phyloP scores from a whole-genome alignment of 2,113 vertebrate genomes.

The Chauna torquata region DNA sequence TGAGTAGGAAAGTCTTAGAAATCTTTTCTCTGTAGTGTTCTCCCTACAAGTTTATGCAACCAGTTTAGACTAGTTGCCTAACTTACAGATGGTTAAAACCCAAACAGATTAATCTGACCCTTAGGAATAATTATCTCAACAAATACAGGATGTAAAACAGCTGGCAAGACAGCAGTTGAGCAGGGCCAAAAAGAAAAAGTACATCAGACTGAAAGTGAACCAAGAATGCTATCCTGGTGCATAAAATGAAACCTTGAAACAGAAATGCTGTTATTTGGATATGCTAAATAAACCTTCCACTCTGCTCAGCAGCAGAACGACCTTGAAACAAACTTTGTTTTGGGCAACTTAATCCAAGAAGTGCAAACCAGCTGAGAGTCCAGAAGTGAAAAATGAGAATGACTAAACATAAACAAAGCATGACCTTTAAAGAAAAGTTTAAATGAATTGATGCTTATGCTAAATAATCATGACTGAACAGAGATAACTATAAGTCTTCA shows the following conservation, averaged over 20 bases:
- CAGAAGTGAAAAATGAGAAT: constrained; percentile 42
- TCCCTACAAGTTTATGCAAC: not conserved
- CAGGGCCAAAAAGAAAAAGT: not conserved
- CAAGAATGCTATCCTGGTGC: not conserved
- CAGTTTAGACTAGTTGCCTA: not conserved
- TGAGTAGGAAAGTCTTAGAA: not conserved
- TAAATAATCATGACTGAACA: not conserved
- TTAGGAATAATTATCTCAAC: not conserved
- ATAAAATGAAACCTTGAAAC: not conserved
- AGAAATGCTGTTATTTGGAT: not conserved
- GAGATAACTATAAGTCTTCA: not conserved
- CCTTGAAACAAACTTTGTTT: not conserved
- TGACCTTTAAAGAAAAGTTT: constrained; percentile 5
- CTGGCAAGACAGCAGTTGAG: not conserved
- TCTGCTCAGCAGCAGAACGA: not conserved
- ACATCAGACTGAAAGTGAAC: not conserved
- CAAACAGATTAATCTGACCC: not conserved
- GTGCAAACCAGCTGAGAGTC: not conserved
- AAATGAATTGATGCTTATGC: not conserved
- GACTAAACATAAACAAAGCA: constrained; percentile 36
- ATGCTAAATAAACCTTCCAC: not conserved
- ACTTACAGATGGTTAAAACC: not conserved
- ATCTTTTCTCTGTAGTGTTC: not conserved
- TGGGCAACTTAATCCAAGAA: constrained; percentile 11
- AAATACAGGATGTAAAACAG: not conserved